Conservation (phyloP, 2,888 invertebrate genomes). For the Archaeoteleia sp. region DNA sequence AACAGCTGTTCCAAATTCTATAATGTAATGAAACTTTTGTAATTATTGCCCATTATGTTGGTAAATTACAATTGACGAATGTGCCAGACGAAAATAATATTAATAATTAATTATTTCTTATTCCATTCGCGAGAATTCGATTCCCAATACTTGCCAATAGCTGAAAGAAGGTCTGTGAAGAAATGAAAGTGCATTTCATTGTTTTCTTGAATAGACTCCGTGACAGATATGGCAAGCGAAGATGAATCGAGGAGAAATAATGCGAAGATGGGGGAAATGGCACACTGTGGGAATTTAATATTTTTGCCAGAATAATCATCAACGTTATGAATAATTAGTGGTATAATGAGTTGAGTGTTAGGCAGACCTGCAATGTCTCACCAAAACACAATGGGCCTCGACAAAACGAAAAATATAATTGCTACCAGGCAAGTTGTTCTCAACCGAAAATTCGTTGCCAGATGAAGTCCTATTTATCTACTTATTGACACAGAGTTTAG, state of each 20-base stretch:
- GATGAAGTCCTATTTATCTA: no score
- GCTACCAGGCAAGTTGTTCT: slow-evolving; percentile 67
- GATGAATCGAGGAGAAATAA: slow-evolving; percentile 38
- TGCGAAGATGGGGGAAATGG: slow-evolving; percentile 38
- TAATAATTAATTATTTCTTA: slow-evolving; percentile 47
- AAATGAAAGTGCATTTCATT: slow-evolving; percentile 53
- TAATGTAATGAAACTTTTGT: no score
- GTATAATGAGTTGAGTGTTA: slow-evolving; percentile 75
- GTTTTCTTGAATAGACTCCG: slow-evolving; percentile 45
- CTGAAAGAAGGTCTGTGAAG: slow-evolving; percentile 45
- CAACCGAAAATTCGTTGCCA: slow-evolving; percentile 57
- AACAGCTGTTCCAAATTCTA: slow-evolving; percentile 33
- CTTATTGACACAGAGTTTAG: no score
- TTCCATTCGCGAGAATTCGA: slow-evolving; percentile 28
- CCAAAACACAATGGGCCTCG: slow-evolving; percentile 67
- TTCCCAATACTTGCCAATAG: slow-evolving; percentile 43
- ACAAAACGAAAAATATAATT: slow-evolving; percentile 69
- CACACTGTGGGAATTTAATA: slow-evolving; percentile 65
- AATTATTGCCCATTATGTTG: no score
- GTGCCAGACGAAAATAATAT: no score
- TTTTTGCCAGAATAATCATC: slow-evolving; percentile 65
- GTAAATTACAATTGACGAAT: no score
- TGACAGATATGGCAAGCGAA: slow-evolving; percentile 45
- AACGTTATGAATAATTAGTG: slow-evolving; percentile 74
- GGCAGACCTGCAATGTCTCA: slow-evolving; percentile 72